These are phyloP conservation scores for Melospiza melodia DNA, from an alignment of 2,113 vertebrate genomes.

Conservation along the genomic window DNA sequence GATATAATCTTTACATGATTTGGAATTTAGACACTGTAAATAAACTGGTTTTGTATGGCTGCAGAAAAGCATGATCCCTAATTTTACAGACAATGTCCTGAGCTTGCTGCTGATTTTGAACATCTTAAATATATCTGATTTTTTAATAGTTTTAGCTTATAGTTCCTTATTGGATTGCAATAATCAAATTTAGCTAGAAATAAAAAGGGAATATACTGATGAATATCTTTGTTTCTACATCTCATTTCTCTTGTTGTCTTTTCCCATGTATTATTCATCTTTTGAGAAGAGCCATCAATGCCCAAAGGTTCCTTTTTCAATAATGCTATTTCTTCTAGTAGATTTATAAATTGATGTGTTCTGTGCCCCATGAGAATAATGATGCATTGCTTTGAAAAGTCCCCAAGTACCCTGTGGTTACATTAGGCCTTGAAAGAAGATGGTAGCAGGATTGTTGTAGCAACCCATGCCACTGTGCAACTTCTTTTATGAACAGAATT, in stretches of 20 bases:
- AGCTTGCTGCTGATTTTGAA: constrained; percentile 1
- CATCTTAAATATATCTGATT: neutral
- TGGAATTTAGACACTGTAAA: neutral
- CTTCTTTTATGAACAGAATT: neutral
- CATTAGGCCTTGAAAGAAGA: neutral
- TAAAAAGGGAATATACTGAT: neutral
- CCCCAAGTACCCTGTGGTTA: neutral
- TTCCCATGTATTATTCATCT: constrained; percentile 13
- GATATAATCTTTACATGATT: neutral
- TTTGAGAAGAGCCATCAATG: neutral
- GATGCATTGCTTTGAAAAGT: neutral
- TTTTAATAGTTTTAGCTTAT: neutral
- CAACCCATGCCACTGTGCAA: neutral
- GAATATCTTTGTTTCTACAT: neutral
- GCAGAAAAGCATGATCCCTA: neutral
- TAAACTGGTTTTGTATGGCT: neutral
- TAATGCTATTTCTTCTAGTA: neutral
- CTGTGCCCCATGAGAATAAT: neutral
- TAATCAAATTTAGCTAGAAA: constrained; percentile 28
- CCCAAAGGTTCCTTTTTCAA: neutral
- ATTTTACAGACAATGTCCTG: constrained; percentile 6
- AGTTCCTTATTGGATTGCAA: neutral
- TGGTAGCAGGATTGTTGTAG: neutral
- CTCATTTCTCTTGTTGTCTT: neutral
- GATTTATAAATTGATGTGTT: neutral